Conservation (phyloP, 2,888 invertebrate genomes). For the Orchestes rusci region DNA sequence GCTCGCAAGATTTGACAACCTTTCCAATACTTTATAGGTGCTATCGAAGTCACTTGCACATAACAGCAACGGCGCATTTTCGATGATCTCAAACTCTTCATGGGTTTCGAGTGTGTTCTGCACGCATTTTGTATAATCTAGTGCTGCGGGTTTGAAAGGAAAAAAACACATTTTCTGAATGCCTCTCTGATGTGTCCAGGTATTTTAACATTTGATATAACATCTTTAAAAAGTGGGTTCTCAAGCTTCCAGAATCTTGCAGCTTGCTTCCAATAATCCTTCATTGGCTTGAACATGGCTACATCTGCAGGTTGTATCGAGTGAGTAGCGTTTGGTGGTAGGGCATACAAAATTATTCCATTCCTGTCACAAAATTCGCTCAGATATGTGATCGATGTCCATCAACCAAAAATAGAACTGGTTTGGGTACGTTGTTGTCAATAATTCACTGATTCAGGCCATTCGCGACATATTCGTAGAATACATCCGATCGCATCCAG, state of each 20-base stretch:
- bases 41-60: conserved; percentile 5
- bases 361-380: conserved; percentile 29
- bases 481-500: conserved; percentile 31
- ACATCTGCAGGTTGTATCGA: conserved; percentile 34
- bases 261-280: conserved; percentile 31
- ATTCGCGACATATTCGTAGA: too few relatives aligned
- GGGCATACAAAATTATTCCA: conserved; percentile 30
- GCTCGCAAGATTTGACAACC: background rate
- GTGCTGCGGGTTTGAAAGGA: conserved; percentile 19
- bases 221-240: conserved; percentile 26
- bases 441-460: conserved; percentile 24
- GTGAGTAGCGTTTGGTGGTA: conserved; percentile 30
- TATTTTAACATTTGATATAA: conserved; percentile 18
- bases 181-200: conserved; percentile 20
- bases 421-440: conserved; percentile 21
- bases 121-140: conserved; percentile 20
- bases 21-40: conserved; percentile 3
- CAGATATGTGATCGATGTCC: conserved; percentile 32
- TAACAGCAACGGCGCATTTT: background rate
- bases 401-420: conserved; percentile 31
- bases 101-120: conserved; percentile 6
- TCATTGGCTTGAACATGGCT: conserved; percentile 31
- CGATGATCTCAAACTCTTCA: background rate
- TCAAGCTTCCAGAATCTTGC: conserved; percentile 27
- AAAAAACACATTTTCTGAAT: conserved; percentile 23